These are phyloP conservation scores for Herpetotheres cachinnans DNA, from an alignment of 2,113 vertebrate genomes.

Conservation along the genomic window DNA sequence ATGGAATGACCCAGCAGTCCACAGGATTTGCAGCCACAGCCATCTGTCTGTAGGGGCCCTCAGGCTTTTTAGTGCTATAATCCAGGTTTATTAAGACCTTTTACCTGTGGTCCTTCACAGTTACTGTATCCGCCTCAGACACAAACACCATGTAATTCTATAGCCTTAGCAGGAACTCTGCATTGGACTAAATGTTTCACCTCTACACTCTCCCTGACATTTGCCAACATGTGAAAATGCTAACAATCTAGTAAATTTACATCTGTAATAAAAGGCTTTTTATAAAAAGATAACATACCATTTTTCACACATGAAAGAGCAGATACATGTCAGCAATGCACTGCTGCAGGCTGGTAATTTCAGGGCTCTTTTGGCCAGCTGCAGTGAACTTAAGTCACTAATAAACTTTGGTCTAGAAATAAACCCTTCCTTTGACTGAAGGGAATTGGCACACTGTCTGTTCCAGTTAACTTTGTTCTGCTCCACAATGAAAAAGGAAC, in stretches of 20 bases:
- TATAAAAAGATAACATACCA: neutral
- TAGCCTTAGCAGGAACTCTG: neutral
- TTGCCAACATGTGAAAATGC: neutral
- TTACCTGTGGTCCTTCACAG: neutral
- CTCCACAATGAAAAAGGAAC: neutral
- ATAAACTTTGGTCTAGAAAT: neutral
- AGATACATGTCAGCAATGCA: neutral
- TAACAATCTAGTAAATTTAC: neutral
- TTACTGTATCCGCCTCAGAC: neutral
- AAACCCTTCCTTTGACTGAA: neutral
- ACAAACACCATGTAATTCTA: neutral
- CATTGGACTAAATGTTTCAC: neutral
- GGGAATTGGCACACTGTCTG: neutral
- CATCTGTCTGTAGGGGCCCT: neutral
- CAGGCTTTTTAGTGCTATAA: neutral
- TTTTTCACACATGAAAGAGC: neutral
- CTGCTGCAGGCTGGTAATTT: neutral
- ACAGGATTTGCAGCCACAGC: neutral
- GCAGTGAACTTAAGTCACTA: neutral
- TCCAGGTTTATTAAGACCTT: neutral
- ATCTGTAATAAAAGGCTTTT: neutral
- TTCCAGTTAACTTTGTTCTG: neutral
- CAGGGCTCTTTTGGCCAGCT: neutral
- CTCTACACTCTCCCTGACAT: neutral
- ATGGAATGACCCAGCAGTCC: neutral